Evolutionary conservation across 1,140 invertebrate species (phyloP).

Genomic region (Agrilus planipennis): DNA sequence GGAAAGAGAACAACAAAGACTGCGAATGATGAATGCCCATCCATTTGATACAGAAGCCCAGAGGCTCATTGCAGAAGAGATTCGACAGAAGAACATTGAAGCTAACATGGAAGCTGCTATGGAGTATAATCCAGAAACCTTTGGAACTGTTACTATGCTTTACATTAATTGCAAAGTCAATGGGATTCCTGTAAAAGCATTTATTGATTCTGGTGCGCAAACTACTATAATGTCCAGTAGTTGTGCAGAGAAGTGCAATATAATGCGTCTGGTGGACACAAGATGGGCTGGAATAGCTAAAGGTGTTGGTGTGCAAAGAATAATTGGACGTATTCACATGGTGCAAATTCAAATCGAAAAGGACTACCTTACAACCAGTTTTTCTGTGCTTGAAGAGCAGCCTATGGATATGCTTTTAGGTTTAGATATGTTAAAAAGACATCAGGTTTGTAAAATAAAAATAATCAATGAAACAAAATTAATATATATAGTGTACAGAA

Average conservation of each 20-base stretch:
- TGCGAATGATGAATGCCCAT: slow-evolving; percentile 83
- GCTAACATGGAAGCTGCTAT: slow-evolving; percentile 98
- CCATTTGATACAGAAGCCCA: slow-evolving; percentile 94
- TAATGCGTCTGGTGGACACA: slow-evolving; percentile 88
- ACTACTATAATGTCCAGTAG: slow-evolving; percentile 89
- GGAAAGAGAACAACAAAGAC: slow-evolving; percentile 67
- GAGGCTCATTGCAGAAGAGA: slow-evolving; percentile 88
- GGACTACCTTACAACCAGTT: slow-evolving; percentile 89
- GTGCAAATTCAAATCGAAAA: slow-evolving; percentile 92
- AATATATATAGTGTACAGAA: background rate
- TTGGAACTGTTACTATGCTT: slow-evolving; percentile 94
- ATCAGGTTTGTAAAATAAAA: slow-evolving; percentile 52
- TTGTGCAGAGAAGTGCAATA: slow-evolving; percentile 88
- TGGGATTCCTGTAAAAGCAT: slow-evolving; percentile 91
- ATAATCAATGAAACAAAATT: background rate
- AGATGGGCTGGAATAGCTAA: slow-evolving; percentile 91
- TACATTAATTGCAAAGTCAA: slow-evolving; percentile 96
- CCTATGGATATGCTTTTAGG: slow-evolving; percentile 98
- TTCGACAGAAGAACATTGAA: slow-evolving; percentile 91
- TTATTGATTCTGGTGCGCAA: slow-evolving; percentile 93
- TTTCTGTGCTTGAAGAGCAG: slow-evolving; percentile 95
- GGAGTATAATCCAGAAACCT: slow-evolving; percentile 96
- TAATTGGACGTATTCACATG: slow-evolving; percentile 93
- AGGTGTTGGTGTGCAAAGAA: slow-evolving; percentile 93
- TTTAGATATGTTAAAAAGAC: slow-evolving; percentile 92